Evolutionary conservation across 1,140 invertebrate genomes (phyloP).

Genomic region (Drosophila paulistorum): DNA sequence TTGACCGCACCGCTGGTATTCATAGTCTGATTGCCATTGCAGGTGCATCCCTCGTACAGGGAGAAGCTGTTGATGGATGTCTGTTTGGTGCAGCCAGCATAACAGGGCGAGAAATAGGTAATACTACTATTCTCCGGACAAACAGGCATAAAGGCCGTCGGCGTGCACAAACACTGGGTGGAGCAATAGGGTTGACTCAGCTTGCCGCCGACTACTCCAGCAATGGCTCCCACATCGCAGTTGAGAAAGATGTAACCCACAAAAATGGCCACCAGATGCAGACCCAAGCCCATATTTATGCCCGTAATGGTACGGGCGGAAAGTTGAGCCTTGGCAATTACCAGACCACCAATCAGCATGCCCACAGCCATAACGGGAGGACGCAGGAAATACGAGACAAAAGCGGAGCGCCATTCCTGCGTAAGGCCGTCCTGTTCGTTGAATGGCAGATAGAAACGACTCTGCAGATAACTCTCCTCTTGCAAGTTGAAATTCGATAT

Average conservation of each 20-base stretch:
- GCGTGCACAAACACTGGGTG: constrained; percentile 85
- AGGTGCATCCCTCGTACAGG: constrained; percentile 85
- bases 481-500: constrained; percentile 85
- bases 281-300: constrained; percentile 84
- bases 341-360: constrained; percentile 85
- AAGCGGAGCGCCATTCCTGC: constrained; percentile 84
- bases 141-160: constrained; percentile 87
- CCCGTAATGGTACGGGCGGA: constrained; percentile 73
- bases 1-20: constrained; percentile 31
- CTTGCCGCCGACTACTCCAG: constrained; percentile 82
- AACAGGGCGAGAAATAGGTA: constrained; percentile 89
- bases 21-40: constrained; percentile 72
- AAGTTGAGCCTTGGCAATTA: constrained; percentile 86
- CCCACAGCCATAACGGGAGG: constrained; percentile 86
- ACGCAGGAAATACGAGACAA: constrained; percentile 85
- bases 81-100: constrained; percentile 86
- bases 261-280: constrained; percentile 83
- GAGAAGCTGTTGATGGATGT: constrained; percentile 80
- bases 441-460: constrained; percentile 85
- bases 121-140: constrained; percentile 85
- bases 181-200: constrained; percentile 85
- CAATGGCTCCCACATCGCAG: constrained; percentile 84
- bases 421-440: constrained; percentile 85
- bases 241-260: constrained; percentile 85
- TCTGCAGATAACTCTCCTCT: constrained; percentile 86